Evolutionary conservation across 2,797 vertebrate species (phyloP).

Genomic region (Pelodytes ibericus): DNA sequence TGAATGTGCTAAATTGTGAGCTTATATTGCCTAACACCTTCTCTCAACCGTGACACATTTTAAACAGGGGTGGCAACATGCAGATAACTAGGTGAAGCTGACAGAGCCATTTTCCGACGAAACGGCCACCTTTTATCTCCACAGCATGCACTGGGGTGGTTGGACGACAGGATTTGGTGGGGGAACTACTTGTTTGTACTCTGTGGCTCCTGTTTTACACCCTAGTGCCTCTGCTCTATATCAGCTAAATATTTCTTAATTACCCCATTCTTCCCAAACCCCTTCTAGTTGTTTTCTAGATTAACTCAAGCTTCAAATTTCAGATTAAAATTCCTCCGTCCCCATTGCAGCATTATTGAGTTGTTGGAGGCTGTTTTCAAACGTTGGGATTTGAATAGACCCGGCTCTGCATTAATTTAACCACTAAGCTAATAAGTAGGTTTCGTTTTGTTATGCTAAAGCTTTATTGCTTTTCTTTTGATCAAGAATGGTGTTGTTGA

Average conservation of each 20-base stretch:
- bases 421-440: slow-evolving; percentile 99
- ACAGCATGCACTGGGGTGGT: slow-evolving; percentile 3
- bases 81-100: background rate
- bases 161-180: slow-evolving; percentile 2
- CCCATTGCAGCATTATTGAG: slow-evolving; percentile 84
- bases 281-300: slow-evolving; percentile 85
- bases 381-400: slow-evolving; percentile 90
- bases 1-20: background rate
- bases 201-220: slow-evolving; percentile 48
- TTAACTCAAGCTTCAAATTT: slow-evolving; percentile 85
- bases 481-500: slow-evolving; percentile 95
- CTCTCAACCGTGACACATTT: background rate
- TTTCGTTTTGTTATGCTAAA: slow-evolving; percentile 98
- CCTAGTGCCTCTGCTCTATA: slow-evolving; percentile 55
- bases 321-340: slow-evolving; percentile 87
- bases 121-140: background rate
- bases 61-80: background rate
- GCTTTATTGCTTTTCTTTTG: slow-evolving; percentile 99
- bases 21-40: background rate
- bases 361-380: slow-evolving; percentile 89
- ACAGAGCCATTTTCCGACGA: background rate
- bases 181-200: slow-evolving; percentile 43
- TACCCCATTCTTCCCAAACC: slow-evolving; percentile 73
- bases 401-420: slow-evolving; percentile 98
- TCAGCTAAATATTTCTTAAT: slow-evolving; percentile 76